Evolutionary conservation across 2,888 invertebrate species (phyloP).

Genomic region (Cetonia aurata): DNA sequence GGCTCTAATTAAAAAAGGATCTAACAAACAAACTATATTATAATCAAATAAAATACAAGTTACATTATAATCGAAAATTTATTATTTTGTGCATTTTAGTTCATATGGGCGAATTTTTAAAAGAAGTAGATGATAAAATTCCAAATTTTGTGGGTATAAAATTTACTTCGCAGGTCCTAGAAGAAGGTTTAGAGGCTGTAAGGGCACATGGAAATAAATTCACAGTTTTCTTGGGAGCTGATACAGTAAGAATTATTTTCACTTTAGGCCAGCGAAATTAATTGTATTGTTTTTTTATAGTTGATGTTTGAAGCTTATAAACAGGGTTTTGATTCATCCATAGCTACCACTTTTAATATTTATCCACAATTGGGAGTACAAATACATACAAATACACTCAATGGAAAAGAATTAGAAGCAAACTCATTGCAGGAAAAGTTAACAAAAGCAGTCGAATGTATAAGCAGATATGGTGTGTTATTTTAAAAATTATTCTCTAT

Average conservation of each 20-base stretch:
- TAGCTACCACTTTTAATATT: constrained; percentile 78
- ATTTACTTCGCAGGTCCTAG: constrained; percentile 81
- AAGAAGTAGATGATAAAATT: constrained; percentile 72
- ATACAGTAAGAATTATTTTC: constrained; percentile 69
- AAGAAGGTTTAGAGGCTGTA: constrained; percentile 75
- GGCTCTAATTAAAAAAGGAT: no score
- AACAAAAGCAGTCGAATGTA: constrained; percentile 58
- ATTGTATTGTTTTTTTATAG: constrained; percentile 62
- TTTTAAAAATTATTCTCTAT: constrained; percentile 28
- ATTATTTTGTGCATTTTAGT: constrained; percentile 67
- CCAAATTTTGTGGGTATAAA: constrained; percentile 87
- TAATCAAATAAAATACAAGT: no score
- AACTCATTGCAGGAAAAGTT: constrained; percentile 68
- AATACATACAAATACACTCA: constrained; percentile 70
- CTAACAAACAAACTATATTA: no score
- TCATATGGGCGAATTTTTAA: constrained; percentile 78
- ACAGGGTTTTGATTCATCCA: constrained; percentile 79
- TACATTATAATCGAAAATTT: no score
- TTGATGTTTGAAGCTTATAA: constrained; percentile 76
- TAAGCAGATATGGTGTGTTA: constrained; percentile 64
- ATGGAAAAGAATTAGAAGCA: constrained; percentile 67
- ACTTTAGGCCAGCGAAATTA: constrained; percentile 8
- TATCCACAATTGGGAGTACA: constrained; percentile 72
- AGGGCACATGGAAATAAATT: constrained; percentile 69
- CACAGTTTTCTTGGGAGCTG: constrained; percentile 76